Percentiles rank a stretch among this genome's conserved stretches.
These are phyloP conservation scores for Mamestra configurata DNA, from an alignment of 1,140 invertebrate species.

Conservation along the genomic window DNA sequence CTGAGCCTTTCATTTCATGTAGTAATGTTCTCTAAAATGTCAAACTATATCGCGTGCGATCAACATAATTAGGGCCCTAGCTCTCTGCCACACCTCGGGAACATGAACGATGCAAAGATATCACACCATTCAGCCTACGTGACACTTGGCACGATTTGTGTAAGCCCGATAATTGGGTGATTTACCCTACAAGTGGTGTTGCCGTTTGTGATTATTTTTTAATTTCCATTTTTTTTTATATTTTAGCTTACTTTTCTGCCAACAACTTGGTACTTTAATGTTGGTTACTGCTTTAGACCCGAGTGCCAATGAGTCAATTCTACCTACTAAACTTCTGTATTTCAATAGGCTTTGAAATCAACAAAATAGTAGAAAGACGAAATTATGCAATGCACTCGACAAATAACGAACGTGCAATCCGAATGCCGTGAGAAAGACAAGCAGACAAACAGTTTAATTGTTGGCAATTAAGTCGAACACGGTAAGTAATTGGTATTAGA, in stretches of 20 bases:
- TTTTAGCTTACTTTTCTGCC: no score
- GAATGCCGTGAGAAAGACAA: slow-evolving; percentile 34
- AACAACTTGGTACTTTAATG: no score
- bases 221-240: neutral
- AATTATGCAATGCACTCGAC: slow-evolving; percentile 22
- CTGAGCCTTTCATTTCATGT: slow-evolving; percentile 28
- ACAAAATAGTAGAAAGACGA: neutral
- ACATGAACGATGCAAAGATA: slow-evolving; percentile 45
- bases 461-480: slow-evolving; percentile 33
- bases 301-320: no score
- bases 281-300: no score
- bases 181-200: slow-evolving; percentile 19
- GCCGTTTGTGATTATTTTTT: neutral
- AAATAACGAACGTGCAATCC: slow-evolving; percentile 17
- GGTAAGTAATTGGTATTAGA: slow-evolving; percentile 42
- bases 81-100: slow-evolving; percentile 47
- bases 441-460: slow-evolving; percentile 43
- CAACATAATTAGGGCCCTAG: slow-evolving; percentile 49
- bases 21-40: slow-evolving; percentile 42
- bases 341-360: neutral
- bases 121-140: slow-evolving; percentile 41
- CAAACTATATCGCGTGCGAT: slow-evolving; percentile 36
- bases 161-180: slow-evolving; percentile 36
- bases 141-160: slow-evolving; percentile 47
- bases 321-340: neutral